Conservation (phyloP, 2,113 vertebrate species). For the Pogonocichla stellata region DNA sequence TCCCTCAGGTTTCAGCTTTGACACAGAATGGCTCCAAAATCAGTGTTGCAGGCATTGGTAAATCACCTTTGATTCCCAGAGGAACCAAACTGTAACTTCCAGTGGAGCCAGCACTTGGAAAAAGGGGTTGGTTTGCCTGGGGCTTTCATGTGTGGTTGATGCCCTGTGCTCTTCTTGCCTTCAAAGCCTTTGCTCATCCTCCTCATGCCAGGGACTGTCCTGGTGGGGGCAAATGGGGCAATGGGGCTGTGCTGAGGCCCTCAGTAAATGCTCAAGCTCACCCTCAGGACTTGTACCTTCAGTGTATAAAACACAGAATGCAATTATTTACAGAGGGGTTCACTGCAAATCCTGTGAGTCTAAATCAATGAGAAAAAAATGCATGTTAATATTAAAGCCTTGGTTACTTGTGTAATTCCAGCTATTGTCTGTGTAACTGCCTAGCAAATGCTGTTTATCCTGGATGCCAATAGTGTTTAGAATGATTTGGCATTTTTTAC, state of each 20-base stretch:
- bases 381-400: slow-evolving; percentile 41
- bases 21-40: neutral
- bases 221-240: neutral
- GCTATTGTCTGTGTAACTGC: neutral
- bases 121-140: neutral
- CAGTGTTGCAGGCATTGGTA: neutral
- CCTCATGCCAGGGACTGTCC: neutral
- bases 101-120: neutral
- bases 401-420: neutral
- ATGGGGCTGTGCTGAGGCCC: neutral
- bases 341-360: neutral
- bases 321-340: slow-evolving; percentile 36
- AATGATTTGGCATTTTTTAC: neutral
- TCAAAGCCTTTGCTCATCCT: neutral
- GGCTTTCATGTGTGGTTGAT: neutral
- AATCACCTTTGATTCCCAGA: neutral
- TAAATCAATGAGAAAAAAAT: neutral
- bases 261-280: neutral
- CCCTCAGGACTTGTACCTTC: neutral
- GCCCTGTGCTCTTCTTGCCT: neutral
- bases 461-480: neutral
- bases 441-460: neutral
- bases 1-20: neutral
- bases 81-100: neutral
- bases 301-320: neutral